Conservation (phyloP, 2,797 vertebrate species). For the Martes flavigula region DNA sequence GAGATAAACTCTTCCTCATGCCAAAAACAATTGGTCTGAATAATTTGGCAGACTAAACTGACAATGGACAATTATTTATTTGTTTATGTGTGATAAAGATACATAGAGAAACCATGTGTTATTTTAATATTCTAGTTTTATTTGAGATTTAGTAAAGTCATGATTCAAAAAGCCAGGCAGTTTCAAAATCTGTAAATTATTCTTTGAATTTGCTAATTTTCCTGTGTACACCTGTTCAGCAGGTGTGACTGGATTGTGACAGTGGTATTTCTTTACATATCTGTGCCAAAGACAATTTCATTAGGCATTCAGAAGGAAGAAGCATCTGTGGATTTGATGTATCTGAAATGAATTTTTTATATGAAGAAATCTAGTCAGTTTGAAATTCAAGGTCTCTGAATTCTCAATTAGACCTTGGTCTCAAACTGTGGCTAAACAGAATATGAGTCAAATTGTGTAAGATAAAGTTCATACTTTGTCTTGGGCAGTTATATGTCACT, state of each 20-base stretch:
- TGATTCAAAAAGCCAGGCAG: background rate
- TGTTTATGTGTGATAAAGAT: background rate
- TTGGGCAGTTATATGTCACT: background rate
- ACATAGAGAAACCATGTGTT: background rate
- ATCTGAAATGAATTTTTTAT: conserved; percentile 20
- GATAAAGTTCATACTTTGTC: background rate
- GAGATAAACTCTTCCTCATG: background rate
- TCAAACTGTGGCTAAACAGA: background rate
- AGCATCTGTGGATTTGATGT: background rate
- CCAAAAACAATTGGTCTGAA: background rate
- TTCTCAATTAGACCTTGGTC: background rate
- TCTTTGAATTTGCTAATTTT: conserved; percentile 17
- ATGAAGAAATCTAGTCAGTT: background rate
- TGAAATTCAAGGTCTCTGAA: conserved; percentile 46
- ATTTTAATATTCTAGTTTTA: conserved; percentile 40
- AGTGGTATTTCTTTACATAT: background rate
- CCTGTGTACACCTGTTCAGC: background rate
- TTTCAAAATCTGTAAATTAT: conserved; percentile 15
- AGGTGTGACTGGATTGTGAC: background rate
- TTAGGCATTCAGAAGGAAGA: background rate
- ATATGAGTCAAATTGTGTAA: background rate
- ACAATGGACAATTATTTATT: background rate
- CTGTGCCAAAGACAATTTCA: background rate
- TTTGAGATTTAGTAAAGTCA: background rate
- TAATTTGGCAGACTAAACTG: background rate